Conservation (phyloP, 2,888 invertebrate species). For the Dioctria rufipes region DNA sequence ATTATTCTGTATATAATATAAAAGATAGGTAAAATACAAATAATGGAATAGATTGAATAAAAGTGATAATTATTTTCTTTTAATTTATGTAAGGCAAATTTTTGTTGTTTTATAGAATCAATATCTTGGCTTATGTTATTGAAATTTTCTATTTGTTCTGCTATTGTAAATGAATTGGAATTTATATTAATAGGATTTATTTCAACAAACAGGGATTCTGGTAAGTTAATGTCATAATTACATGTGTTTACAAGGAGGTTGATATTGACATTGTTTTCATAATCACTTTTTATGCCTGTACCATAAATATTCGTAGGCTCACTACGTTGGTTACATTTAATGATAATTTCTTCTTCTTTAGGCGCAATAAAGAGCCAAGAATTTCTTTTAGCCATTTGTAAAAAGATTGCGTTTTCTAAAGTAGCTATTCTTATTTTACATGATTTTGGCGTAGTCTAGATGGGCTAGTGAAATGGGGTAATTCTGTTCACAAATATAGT, state of each 20-base stretch:
- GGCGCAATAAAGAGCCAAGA: neutral
- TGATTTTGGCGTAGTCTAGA: neutral
- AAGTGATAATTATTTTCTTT: neutral
- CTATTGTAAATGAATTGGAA: neutral
- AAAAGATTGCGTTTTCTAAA: neutral
- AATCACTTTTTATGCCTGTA: neutral
- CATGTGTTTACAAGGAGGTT: neutral
- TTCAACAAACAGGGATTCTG: neutral
- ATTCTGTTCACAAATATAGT: neutral
- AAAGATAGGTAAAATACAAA: neutral
- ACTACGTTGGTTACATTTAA: neutral
- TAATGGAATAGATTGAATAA: neutral
- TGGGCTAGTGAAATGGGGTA: neutral
- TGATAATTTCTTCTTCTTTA: neutral
- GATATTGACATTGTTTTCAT: neutral
- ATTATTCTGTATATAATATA: neutral
- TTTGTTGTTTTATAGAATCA: neutral
- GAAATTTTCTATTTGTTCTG: neutral
- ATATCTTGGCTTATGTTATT: neutral
- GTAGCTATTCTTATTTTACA: neutral
- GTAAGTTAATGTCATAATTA: neutral
- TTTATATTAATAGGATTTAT: neutral
- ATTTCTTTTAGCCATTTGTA: slow-evolving; percentile 7
- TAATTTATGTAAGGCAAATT: neutral
- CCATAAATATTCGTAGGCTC: neutral